These are phyloP conservation scores for Gallirallus australis DNA, from an alignment of 2,797 vertebrate species.

Conservation along the genomic window DNA sequence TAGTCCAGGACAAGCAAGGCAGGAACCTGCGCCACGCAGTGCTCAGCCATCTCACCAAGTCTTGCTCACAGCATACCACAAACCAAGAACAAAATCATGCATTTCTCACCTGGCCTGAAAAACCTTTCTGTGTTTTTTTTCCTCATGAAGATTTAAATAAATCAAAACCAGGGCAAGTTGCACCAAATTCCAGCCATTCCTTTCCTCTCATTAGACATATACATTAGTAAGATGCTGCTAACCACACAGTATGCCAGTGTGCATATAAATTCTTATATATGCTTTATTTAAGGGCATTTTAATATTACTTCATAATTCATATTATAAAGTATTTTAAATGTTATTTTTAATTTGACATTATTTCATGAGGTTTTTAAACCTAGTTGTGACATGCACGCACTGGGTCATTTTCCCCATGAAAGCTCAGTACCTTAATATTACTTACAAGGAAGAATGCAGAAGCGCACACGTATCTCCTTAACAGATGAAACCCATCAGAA, in stretches of 20 bases:
- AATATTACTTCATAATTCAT: neutral
- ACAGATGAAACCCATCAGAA: conserved; percentile 17
- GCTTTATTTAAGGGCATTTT: neutral
- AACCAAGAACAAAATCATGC: neutral
- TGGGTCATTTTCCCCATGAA: neutral
- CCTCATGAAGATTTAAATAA: neutral
- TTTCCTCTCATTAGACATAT: neutral
- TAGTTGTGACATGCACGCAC: neutral
- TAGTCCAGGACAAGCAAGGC: neutral
- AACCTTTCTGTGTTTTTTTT: neutral
- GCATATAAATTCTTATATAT: neutral
- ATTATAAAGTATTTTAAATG: neutral
- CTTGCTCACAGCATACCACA: neutral
- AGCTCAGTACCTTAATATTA: neutral
- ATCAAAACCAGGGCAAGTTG: neutral
- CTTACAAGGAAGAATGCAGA: neutral
- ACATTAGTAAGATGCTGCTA: neutral
- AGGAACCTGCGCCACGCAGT: neutral
- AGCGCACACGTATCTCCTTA: neutral
- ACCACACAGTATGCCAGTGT: neutral
- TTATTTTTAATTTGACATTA: neutral
- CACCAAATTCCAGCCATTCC: neutral
- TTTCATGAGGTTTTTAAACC: neutral
- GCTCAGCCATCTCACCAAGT: neutral
- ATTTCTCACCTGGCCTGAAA: neutral